Base-by-base conservation (phyloP, 1,140 invertebrate species). In the Heliconius congener region DNA sequence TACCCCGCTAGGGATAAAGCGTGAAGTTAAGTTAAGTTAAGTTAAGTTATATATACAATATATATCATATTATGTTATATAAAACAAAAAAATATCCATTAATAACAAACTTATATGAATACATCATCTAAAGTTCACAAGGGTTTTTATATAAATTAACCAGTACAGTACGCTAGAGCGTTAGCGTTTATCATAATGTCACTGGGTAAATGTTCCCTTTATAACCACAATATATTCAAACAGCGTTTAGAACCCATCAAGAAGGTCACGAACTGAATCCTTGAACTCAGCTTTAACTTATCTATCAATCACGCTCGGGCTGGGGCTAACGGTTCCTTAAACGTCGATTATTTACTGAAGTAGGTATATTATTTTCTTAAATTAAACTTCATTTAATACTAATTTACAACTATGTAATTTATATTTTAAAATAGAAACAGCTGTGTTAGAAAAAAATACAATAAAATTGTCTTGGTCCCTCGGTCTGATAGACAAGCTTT, bases 241-340 rank as follows among this genome's bases (percentile, higher is more conserved):
- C 60, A 23, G 60, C 60, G 60, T 66, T 46, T 27, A 73, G 39
- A 46, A 73, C 18, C 30, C 27, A 34, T 74, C 19, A 57, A 52
- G 37, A 57, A 74, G 73, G 73, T 74, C 73, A 74, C 72, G 72
- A 50, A 18, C 60, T 66, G 8, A 66, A 74, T 74, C 73, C 73
- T 60, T 74, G 52, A 74, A 74, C 73, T 74, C 52, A 37, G 72
- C 72, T 42, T 73, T 55, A 60, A 27, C 30, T 74, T 39, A 74
- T 74, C 73, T 74, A 74, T 74, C 73, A 74, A 74, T 57, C 50
- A 39, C 27, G 0, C 27, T 66, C 5, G 27, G 73, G 19, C 50
- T 39, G 9, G 52, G 37, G 37, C 73, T 74, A 74, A 74, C 73
- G 73, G 73, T 74, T 74, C 30, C 50, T 55, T 8, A 57, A 66